Conservation (phyloP, 2,888 invertebrate species). For the Drosophila incognita region DNA sequence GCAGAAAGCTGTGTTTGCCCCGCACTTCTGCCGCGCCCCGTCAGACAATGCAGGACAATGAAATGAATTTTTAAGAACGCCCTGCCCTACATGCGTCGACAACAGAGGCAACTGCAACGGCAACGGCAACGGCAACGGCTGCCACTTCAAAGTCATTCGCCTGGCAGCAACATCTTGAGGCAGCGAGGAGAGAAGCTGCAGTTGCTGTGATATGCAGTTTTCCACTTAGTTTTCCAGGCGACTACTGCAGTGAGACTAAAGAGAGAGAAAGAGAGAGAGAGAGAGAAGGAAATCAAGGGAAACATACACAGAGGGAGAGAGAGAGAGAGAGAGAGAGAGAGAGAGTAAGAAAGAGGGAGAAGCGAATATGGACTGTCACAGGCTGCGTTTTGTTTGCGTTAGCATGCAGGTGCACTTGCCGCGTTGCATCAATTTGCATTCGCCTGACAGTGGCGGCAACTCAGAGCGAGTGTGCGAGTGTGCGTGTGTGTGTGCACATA, state of each 20-base stretch:
- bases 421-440: constrained; percentile 72
- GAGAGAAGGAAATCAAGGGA: neutral
- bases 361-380: constrained; percentile 56
- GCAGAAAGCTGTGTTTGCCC: constrained; percentile 78
- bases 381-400: constrained; percentile 72
- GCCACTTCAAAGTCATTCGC: constrained; percentile 80
- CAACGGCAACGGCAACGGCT: constrained; percentile 24
- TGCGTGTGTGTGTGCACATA: constrained; percentile 14
- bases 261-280: neutral
- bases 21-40: constrained; percentile 56
- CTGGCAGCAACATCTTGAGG: constrained; percentile 72
- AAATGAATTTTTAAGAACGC: constrained; percentile 80
- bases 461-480: constrained; percentile 4
- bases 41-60: constrained; percentile 80
- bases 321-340: neutral
- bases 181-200: constrained; percentile 39
- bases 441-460: constrained; percentile 43
- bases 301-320: neutral
- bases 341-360: constrained; percentile 1
- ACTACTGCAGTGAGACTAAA: constrained; percentile 16
- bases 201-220: constrained; percentile 74
- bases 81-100: constrained; percentile 73
- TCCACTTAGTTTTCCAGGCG: constrained; percentile 50
- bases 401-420: constrained; percentile 74
- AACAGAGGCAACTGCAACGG: constrained; percentile 5